phyloP scores from a whole-genome alignment of 1,140 invertebrate genomes.

The Helicoverpa armigera region DNA sequence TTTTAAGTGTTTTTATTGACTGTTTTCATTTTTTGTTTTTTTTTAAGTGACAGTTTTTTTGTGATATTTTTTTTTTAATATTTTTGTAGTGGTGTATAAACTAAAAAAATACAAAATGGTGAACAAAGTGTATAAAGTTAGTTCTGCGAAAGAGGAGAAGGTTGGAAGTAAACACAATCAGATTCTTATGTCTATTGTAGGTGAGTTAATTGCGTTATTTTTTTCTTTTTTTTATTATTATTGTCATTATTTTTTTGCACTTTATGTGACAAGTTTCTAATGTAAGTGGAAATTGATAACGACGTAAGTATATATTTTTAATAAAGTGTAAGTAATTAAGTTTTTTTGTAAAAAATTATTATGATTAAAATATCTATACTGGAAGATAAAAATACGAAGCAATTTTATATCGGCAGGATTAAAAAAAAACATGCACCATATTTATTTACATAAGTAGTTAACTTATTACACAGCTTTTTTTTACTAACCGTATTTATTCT shows the following conservation, averaged over 20 bases:
- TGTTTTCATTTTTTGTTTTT: background rate
- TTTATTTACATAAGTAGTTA: no score
- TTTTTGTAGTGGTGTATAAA: conserved; percentile 1
- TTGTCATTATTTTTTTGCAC: background rate
- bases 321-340: no score
- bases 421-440: no score
- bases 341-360: no score
- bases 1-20: background rate
- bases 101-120: conserved; percentile 66
- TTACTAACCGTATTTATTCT: no score
- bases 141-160: conserved; percentile 56
- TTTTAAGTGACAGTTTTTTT: background rate
- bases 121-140: conserved; percentile 76
- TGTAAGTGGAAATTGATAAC: background rate
- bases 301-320: no score
- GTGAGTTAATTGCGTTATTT: conserved; percentile 62
- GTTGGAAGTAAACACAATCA: conserved; percentile 78
- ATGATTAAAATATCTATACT: background rate
- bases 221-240: background rate
- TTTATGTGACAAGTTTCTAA: background rate
- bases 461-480: no score
- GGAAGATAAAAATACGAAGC: no score
- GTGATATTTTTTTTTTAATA: background rate
- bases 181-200: conserved; percentile 78
- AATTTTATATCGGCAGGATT: no score